Evolutionary conservation across 2,888 invertebrate species (phyloP), one percentile per base, ranked within the genome.

Genomic region (Amiota minor): DNA sequence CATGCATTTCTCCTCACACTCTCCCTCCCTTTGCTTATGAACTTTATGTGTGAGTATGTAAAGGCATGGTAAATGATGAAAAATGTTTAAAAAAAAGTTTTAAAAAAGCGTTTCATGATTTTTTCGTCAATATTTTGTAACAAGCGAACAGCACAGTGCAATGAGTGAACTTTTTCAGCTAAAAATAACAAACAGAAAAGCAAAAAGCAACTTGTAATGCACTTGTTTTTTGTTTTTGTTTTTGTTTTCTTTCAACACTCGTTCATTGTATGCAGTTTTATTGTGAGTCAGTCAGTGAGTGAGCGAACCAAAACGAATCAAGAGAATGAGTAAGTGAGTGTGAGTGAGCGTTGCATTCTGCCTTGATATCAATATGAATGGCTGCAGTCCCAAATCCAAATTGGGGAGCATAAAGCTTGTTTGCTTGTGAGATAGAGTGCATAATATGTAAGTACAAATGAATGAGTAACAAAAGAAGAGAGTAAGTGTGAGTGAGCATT

Each of bases 121-220:
- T 89, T 89, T 89, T 89, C 89, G 83, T 87, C 89, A 89, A 89
- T 89, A 89, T 89, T 89, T 88, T 89, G 81, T 89, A 89, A 84
- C 89, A 89, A 89, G 86, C 81, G 35, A 85, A 74, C 88, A 89
- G 89, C 84, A 88, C 75, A 65, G 18, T 65, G 65, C 65, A 65
- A 18, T 47, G 59, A 59, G 59, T 59, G 76, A 76, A 76, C 72
- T 64, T 64, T 45, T 61, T 59, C 59, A 20, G 9, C 20, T 35
- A 9, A 35, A 45, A 49, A 11, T 47, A 45, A 49, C 18, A 18
- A 64, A 35, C 64, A 69, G 53, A 18, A 11, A 20, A 50, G 70
- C 55, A 50, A 53, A 50, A 35, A 23, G 35, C 62, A 85, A 78
- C 83, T 86, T 86, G 85, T 74, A 68, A 59, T 73, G 55, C 78